Percentiles rank a stretch among this genome's conserved stretches.
Conservation (phyloP, 2,113 vertebrate species). For the Aix galericulata region DNA sequence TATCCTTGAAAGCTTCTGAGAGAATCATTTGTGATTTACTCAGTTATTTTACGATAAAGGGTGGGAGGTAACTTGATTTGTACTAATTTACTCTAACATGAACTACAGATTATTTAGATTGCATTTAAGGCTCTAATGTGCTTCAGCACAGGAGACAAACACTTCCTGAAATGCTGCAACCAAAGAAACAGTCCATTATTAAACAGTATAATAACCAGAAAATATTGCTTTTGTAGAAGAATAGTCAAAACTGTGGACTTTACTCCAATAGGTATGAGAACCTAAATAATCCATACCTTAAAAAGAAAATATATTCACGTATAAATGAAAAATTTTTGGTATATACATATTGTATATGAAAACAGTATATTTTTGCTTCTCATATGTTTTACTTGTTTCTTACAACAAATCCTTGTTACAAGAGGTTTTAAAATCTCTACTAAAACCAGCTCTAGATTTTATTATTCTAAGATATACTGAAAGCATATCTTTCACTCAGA, state of each 20-base stretch:
- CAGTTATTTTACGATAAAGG: neutral
- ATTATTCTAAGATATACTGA: neutral
- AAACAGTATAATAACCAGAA: neutral
- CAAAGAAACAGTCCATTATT: neutral
- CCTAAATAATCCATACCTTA: neutral
- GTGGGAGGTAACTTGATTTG: neutral
- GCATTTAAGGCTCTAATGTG: neutral
- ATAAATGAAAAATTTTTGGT: neutral
- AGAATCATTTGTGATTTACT: too few species aligned
- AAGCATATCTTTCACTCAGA: neutral
- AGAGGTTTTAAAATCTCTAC: neutral
- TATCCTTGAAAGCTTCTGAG: neutral
- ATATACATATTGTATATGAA: neutral
- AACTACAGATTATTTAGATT: neutral
- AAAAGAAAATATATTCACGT: neutral
- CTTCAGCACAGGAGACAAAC: neutral
- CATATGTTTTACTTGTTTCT: neutral
- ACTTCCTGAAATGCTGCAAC: neutral
- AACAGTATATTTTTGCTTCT: rapidly evolving
- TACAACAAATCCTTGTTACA: neutral
- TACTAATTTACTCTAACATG: neutral
- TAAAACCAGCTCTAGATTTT: neutral
- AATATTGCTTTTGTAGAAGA: neutral
- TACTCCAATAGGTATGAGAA: neutral
- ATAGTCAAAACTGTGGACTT: neutral